phyloP scores from a whole-genome alignment of 1,140 invertebrate species.

The Drosophila sproati region DNA sequence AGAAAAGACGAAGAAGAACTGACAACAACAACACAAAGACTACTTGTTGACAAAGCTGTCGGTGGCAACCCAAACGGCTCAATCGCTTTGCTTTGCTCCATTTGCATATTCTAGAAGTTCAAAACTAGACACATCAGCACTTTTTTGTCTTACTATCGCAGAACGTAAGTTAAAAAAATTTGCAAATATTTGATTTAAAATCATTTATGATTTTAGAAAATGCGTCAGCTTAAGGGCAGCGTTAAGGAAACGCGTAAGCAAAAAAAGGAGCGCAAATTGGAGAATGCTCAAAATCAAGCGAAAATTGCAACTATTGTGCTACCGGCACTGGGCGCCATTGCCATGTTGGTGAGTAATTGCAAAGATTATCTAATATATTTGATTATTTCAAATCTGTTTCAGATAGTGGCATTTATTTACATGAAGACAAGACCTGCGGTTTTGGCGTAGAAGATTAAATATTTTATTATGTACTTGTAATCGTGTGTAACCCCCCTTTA shows the following conservation, averaged over 20 bases:
- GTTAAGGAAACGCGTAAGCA: conserved; percentile 82
- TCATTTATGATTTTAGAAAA: conserved; percentile 39
- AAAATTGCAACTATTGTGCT: conserved; percentile 77
- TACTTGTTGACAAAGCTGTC: conserved; percentile 52
- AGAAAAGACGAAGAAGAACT: conserved; percentile 18
- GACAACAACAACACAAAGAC: conserved; percentile 30
- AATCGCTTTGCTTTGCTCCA: not conserved
- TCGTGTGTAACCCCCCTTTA: not conserved
- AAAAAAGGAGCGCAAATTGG: conserved; percentile 79
- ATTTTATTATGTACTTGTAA: conserved; percentile 15
- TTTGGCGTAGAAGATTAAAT: conserved; percentile 33
- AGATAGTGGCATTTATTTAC: conserved; percentile 74
- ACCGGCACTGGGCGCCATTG: conserved; percentile 66
- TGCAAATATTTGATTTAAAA: not conserved
- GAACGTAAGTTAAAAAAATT: conserved; percentile 18
- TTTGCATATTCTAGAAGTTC: conserved; percentile 31
- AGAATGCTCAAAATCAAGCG: conserved; percentile 69
- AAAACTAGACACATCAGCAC: conserved; percentile 54
- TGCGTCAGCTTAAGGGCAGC: conserved; percentile 81
- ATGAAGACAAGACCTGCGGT: conserved; percentile 73
- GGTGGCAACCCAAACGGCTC: conserved; percentile 7
- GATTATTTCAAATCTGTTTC: not conserved
- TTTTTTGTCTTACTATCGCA: not conserved
- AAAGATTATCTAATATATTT: not conserved
- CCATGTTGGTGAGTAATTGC: conserved; percentile 35